Percentiles rank a stretch among this genome's conserved stretches.
Evolutionary conservation across 2,888 invertebrate species (phyloP).

Genomic region (Acrobasis consociella): DNA sequence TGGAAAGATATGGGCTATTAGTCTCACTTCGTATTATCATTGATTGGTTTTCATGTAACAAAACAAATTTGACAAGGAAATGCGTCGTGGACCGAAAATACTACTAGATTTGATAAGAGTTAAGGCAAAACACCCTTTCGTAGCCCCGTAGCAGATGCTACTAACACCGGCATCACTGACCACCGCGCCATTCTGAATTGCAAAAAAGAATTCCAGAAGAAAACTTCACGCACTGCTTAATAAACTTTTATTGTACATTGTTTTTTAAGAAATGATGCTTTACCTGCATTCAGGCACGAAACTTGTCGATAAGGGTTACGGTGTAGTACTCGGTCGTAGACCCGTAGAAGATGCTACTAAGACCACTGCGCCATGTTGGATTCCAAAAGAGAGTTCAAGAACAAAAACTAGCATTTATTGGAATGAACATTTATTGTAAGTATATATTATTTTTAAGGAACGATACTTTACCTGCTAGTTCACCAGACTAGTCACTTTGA

Average conservation of each 20-base stretch:
- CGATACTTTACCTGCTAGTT: no score
- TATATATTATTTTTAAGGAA: no score
- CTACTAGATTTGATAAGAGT: constrained; percentile 8
- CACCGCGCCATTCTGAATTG: neutral
- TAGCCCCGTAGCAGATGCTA: constrained; percentile 17
- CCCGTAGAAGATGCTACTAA: constrained; percentile 14
- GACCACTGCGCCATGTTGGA: neutral
- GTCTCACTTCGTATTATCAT: no score
- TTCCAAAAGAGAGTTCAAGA: neutral
- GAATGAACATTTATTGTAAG: neutral
- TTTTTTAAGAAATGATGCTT: no score
- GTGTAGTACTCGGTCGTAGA: constrained; percentile 14
- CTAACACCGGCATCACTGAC: constrained; percentile 6
- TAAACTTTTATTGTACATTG: no score
- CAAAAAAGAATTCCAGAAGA: neutral
- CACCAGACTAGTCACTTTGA: neutral
- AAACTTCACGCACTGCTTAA: no score
- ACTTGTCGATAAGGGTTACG: constrained; percentile 20
- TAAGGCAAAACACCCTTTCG: constrained; percentile 14
- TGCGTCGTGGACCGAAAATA: no score
- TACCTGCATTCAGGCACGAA: no score
- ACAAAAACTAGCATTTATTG: neutral
- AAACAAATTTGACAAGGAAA: no score
- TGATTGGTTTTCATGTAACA: no score
- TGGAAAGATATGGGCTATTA: no score